Evolutionary conservation across 2,888 invertebrate genomes (phyloP).

Genomic region (Hydrotaea cyrtoneurina): DNA sequence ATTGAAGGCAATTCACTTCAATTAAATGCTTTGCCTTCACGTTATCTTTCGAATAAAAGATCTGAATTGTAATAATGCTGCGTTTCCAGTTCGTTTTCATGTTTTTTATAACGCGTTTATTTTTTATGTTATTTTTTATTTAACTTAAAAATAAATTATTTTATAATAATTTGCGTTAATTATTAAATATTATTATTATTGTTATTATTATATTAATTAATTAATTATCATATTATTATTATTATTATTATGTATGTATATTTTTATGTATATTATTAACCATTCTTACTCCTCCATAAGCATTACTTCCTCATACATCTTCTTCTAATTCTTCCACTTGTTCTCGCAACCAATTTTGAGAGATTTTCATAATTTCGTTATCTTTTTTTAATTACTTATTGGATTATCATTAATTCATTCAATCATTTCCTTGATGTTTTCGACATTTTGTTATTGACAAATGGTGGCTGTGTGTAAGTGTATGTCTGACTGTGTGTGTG

Average conservation of each 20-base stretch:
- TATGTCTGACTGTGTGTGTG: not conserved
- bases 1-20: too few species aligned
- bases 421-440: slow-evolving; percentile 41
- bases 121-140: slow-evolving; percentile 66
- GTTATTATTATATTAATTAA: slow-evolving; percentile 56
- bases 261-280: slow-evolving; percentile 60
- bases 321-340: slow-evolving; percentile 50
- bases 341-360: slow-evolving; percentile 51
- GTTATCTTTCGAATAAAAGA: too few species aligned
- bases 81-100: slow-evolving; percentile 12
- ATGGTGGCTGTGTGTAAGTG: slow-evolving; percentile 38
- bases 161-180: slow-evolving; percentile 71
- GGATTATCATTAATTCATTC: slow-evolving; percentile 39
- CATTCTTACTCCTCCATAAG: slow-evolving; percentile 51
- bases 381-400: slow-evolving; percentile 43
- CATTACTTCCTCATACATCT: not conserved
- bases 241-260: slow-evolving; percentile 52
- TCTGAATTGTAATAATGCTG: not conserved
- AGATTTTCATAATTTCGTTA: slow-evolving; percentile 45
- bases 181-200: slow-evolving; percentile 68
- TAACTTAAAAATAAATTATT: slow-evolving; percentile 71
- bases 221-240: slow-evolving; percentile 48
- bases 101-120: slow-evolving; percentile 67
- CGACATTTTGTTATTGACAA: slow-evolving; percentile 37
- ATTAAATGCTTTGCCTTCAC: too few species aligned